Percentiles rank a stretch among this genome's conserved stretches.
Conservation (phyloP, 2,888 invertebrate species). For the Eulithis prunata region DNA sequence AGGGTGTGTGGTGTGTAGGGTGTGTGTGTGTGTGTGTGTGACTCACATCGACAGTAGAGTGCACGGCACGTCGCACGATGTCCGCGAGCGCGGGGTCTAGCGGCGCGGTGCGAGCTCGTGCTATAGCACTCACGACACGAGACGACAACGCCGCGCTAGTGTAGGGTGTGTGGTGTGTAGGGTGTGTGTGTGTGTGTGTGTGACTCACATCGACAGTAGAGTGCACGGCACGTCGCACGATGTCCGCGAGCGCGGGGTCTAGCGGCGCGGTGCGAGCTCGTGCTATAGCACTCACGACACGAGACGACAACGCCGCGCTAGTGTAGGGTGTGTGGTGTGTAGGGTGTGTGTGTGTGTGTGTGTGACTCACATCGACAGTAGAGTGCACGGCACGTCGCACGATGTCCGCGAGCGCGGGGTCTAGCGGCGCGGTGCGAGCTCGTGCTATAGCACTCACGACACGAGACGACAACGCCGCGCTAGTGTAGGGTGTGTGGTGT, state of each 20-base stretch:
- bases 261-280: slow-evolving; percentile 85
- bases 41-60: slow-evolving; percentile 86
- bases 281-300: slow-evolving; percentile 85
- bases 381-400: slow-evolving; percentile 93
- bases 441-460: slow-evolving; percentile 87
- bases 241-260: slow-evolving; percentile 86
- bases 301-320: slow-evolving; percentile 88
- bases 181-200: neutral
- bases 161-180: neutral
- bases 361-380: slow-evolving; percentile 84
- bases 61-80: slow-evolving; percentile 85
- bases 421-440: slow-evolving; percentile 82
- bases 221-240: slow-evolving; percentile 90
- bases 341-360: neutral
- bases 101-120: slow-evolving; percentile 18
- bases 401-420: slow-evolving; percentile 86
- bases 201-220: slow-evolving; percentile 88
- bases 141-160: no score
- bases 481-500: neutral
- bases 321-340: neutral
- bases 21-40: neutral
- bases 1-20: neutral
- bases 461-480: slow-evolving; percentile 87
- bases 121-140: no score
- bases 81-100: slow-evolving; percentile 38